These are phyloP conservation scores for Cossypha dichroa DNA, from an alignment of 2,797 vertebrate genomes.

Conservation along the genomic window DNA sequence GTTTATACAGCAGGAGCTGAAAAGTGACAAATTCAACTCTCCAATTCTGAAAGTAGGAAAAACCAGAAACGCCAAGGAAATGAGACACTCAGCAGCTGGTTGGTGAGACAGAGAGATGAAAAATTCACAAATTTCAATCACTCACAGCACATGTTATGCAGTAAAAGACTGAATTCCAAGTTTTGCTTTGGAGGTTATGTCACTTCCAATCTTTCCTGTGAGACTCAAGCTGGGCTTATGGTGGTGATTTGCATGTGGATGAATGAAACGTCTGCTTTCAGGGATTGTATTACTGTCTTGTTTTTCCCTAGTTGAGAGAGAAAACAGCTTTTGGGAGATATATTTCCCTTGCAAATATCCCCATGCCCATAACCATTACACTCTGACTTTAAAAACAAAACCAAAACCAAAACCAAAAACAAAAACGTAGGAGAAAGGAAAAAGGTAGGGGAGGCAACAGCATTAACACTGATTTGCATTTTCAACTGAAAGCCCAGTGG, in stretches of 20 bases:
- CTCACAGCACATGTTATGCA: background rate
- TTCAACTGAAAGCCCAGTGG: background rate
- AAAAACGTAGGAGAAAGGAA: background rate
- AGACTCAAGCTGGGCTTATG: background rate
- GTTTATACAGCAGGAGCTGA: background rate
- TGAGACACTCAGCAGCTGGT: background rate
- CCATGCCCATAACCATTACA: background rate
- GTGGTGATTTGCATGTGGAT: background rate
- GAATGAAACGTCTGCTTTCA: background rate
- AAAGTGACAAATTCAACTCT: background rate
- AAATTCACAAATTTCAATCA: background rate
- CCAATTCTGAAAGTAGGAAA: background rate
- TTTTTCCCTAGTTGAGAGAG: background rate
- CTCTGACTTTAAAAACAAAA: background rate
- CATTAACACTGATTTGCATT: background rate
- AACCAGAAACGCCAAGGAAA: background rate
- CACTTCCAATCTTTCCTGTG: background rate
- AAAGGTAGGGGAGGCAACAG: background rate
- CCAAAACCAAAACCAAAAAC: too few species aligned
- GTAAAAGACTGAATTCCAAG: background rate
- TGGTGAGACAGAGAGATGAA: background rate
- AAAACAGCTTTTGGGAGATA: background rate
- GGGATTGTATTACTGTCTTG: background rate
- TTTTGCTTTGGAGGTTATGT: background rate
- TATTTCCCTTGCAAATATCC: background rate